Base-by-base conservation (phyloP, 2,888 invertebrate species). In the Aproaerema taeniolella region DNA sequence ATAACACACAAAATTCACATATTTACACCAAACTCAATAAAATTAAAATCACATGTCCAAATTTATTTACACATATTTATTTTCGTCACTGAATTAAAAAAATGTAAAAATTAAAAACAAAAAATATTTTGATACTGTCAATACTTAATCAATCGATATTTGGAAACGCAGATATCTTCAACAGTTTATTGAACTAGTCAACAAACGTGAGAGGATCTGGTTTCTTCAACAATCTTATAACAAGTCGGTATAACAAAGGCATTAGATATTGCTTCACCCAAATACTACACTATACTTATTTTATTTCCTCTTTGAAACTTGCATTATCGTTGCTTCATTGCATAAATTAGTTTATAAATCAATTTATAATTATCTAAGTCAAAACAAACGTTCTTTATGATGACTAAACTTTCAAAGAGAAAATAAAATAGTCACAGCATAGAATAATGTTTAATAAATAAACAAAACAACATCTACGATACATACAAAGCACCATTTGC, bases 1-100 rank as follows among this genome's bases (percentile, higher is more conserved):
- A 54, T 54, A 64, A 61, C 66, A 77, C 69, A 73, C 74, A 67
- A 71, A 74, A 80, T 74, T 72, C 76, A 81, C 73, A 78, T 83
- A 86, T 85, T 78, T 83, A 85, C 85, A 86, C 61, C 46, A 55
- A 68, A 67, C 65, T 55, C 47, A 65, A 58, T 47, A 56, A 67
- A 67, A 70, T 70, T 77, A 74, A 74, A 69, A 82, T 78, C 78
- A 82, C 75, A 77, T 58, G 41, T n/a, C 45, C 54, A 56, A 66
- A 66, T 62, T 57, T 80, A 81, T 82, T 78, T 82, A 83, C 82
- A 83, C 64, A 67, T 62, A 61, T 49, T 39, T n/a, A 49, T 49
- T 41, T 38, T 43, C 37, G 51, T 55, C 53, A 58, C 52, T 45
- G 34, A 48, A 53, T 26, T 26, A 49, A 43, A 25, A 31, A 36